Evolutionary conservation across 2,113 vertebrate species (phyloP), one percentile per base, ranked within the genome.

Genomic region (Rynchops niger): DNA sequence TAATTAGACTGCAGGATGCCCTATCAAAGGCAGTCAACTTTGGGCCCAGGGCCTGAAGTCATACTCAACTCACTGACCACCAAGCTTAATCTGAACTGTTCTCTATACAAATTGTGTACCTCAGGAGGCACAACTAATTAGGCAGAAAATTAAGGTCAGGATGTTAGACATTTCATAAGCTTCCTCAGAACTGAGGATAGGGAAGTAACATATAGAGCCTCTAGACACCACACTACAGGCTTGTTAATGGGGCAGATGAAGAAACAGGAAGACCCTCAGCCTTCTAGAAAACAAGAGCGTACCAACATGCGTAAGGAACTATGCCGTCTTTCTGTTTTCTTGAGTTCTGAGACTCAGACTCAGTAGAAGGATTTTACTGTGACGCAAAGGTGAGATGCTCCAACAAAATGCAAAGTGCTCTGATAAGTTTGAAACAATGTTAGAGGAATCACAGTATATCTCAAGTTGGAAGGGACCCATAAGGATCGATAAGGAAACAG

Each of bases 141-240:
- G 77, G 55, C 45, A 94, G 83, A 95, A 96, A 84, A 94, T 66
- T 62, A 94, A 86, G 36, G 76, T 84, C 63, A 86, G 66, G 58
- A 80, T 86, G 43, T 69, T 65, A 86, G 47, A 56, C 25, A 66
- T 66, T 92, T 73, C 77, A 45, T 78, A 88, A 90, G 59, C 55
- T 83, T 88, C 59, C 72, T 73, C 55, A 83, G 63, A 94, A 80
- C 19, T 80, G 1, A 0, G 34, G 71, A 76, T 3, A 83, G 58
- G 14, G 32, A 25, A 88, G 29, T 80, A 67, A 49, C 74, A 92
- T 55, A 83, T 1, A 62, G 52, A 93, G 32, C 65, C n/a, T 49
- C 6, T 13, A 53, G 55, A 91, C 42, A 88, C 25, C 15, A 38
- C 11, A 26, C 26, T 29, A 49, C 15, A 34, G 67, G 30, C 30